Conservation (phyloP, 1,140 invertebrate genomes). For the Zaprionus gabonicus region DNA sequence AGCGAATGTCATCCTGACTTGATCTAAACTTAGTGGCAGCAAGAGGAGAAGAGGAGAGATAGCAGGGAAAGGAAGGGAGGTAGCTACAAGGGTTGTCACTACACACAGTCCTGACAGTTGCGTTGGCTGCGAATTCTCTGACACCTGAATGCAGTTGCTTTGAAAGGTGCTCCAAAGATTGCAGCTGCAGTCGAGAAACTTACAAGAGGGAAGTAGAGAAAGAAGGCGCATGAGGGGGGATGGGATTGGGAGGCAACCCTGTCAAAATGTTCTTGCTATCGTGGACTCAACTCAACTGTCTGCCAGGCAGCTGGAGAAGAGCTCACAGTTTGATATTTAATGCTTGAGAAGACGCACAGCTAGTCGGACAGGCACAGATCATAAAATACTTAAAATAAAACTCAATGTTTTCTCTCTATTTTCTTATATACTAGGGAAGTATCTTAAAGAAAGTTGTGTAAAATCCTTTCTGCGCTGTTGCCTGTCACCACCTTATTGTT, state of each 20-base stretch:
- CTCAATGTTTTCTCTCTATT: neutral
- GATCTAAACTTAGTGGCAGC: constrained; percentile 18
- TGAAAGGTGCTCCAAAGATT: constrained; percentile 45
- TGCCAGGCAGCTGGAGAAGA: neutral
- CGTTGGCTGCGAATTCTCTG: constrained; percentile 22
- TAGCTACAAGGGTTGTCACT: neutral
- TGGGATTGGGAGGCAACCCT: neutral
- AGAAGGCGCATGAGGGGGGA: neutral
- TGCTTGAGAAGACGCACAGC: neutral
- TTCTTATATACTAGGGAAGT: neutral
- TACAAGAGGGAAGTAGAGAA: neutral
- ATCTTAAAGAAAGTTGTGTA: too few species aligned
- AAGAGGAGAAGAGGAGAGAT: too few species aligned
- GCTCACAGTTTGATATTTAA: neutral
- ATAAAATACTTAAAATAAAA: neutral
- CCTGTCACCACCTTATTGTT: constrained; percentile 21
- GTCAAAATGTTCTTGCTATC: constrained; percentile 8
- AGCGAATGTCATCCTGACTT: constrained; percentile 30
- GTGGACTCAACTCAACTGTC: neutral
- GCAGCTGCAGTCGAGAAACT: constrained; percentile 17
- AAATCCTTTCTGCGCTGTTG: neutral
- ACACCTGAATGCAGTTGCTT: constrained; percentile 33
- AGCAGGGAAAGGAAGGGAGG: too few species aligned
- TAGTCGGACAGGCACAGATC: neutral
- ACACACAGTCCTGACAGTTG: constrained; percentile 29